A percentile compares a stretch with the other conserved stretches of the same genome.
These are phyloP conservation scores for Sebastes itinus DNA, from an alignment of 2,797 vertebrate genomes.

Conservation along the genomic window DNA sequence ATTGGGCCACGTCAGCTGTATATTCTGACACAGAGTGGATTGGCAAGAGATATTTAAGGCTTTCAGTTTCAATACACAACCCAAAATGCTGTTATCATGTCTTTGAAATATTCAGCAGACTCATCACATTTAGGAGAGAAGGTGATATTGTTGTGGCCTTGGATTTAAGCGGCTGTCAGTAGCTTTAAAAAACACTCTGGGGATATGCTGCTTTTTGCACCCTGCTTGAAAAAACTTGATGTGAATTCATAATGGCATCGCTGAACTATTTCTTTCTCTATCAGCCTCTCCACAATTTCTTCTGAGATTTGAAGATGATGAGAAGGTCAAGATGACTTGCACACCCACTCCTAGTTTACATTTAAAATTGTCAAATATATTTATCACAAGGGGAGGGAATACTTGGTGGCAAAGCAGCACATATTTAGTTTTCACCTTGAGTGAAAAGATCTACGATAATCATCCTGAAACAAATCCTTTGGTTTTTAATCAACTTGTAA, in stretches of 20 bases:
- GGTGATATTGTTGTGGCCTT: background rate
- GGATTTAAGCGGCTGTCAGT: background rate
- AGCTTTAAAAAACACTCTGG: background rate
- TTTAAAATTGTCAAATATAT: background rate
- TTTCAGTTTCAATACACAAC: background rate
- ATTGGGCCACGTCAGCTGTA: background rate
- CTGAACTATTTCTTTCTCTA: background rate
- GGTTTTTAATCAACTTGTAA: slow-evolving; percentile 16
- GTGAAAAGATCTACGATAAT: background rate
- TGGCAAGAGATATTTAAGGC: background rate
- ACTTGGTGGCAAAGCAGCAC: background rate
- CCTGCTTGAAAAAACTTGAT: background rate
- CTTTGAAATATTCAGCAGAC: slow-evolving; percentile 11
- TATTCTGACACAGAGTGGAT: background rate
- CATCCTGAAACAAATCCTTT: slow-evolving; percentile 7
- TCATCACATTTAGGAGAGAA: background rate
- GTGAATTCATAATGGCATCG: background rate
- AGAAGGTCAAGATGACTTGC: background rate
- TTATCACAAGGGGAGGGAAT: background rate
- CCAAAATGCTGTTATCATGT: background rate
- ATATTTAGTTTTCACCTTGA: background rate
- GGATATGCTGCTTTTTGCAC: slow-evolving; percentile 4
- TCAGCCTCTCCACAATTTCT: background rate
- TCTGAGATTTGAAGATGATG: background rate
- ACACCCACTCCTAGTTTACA: background rate